Evolutionary conservation across 1,140 invertebrate genomes (phyloP), one percentile per base, ranked within the genome.

Genomic region (Lucilia sericata): DNA sequence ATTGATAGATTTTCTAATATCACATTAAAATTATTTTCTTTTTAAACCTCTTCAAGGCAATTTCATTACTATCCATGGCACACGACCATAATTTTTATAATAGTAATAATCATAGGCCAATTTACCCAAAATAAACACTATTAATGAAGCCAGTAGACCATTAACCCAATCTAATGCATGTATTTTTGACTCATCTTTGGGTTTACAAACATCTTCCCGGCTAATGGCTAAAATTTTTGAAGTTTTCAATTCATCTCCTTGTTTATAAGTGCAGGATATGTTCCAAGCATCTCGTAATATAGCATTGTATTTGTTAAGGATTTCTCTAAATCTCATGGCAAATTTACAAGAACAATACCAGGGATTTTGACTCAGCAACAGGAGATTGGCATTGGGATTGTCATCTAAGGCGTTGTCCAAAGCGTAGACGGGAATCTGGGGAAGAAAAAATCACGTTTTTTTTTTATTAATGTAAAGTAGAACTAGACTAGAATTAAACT

Each of bases 291-390:
- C 95, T 81, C 92, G 92, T 51, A 96, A 93, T 60, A 96, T 92
- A 21, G 92, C 91, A 78, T 93, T 92, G 88, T 96, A 96, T 88
- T 95, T 95, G 83, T 94, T 93, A 2, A 97, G 88, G 25, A 96
- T 91, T 65, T 95, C 93, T 86, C 96, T 95, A 86, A 96, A 95
- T 34, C 93, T 92, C 17, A 96, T 95, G 7, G 94, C 95, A 87
- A 95, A 96, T 51, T 93, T 92, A 85, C 96, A 97, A 86, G 96
- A 95, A 88, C 96, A 97, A 83, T 93, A 92, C 95, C 96, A 97
- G 0, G 96, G 95, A 92, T 97, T 97, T 65, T 93, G 91, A 3
- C 95, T 95, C 0, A 97, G 91, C 86, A 93, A 94, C 17, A 97
- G 90, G 17, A 92, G 89, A 84, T 93, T 94, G 84, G 95, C 94